Evolutionary conservation across 2,113 vertebrate species (phyloP).

Genomic region (human (Homo sapiens)): DNA sequence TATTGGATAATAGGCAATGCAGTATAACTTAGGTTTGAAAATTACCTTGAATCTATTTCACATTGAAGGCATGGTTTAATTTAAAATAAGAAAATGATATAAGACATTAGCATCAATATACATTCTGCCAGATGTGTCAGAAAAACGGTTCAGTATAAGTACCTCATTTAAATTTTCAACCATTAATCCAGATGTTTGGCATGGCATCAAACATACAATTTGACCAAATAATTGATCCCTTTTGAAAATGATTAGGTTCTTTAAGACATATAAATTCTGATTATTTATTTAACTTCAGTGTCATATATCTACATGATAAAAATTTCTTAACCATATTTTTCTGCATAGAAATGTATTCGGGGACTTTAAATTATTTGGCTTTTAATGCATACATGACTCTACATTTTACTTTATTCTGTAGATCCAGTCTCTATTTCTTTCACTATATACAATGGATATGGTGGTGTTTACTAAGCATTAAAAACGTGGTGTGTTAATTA

Average conservation of each 20-base stretch:
- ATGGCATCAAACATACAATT: background rate
- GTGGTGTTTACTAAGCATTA: background rate
- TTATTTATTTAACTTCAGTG: background rate
- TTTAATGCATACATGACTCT: background rate
- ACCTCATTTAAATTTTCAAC: background rate
- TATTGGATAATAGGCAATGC: background rate
- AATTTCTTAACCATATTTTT: background rate
- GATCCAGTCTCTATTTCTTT: background rate
- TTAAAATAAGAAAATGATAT: conserved; percentile 3
- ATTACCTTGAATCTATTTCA: background rate
- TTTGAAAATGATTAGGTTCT: conserved; percentile 10
- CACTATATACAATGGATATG: background rate
- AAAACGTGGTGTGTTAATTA: background rate
- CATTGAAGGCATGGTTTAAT: background rate
- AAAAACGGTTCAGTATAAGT: background rate
- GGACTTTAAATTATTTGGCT: background rate
- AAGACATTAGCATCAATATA: background rate
- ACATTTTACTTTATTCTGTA: background rate
- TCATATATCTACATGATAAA: background rate
- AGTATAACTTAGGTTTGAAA: background rate
- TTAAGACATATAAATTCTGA: background rate
- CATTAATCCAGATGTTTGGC: background rate
- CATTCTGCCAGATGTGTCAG: background rate
- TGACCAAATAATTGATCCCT: background rate
- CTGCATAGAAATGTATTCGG: background rate